Conservation (phyloP, 2,888 invertebrate species). For the Mimachlamys varia region DNA sequence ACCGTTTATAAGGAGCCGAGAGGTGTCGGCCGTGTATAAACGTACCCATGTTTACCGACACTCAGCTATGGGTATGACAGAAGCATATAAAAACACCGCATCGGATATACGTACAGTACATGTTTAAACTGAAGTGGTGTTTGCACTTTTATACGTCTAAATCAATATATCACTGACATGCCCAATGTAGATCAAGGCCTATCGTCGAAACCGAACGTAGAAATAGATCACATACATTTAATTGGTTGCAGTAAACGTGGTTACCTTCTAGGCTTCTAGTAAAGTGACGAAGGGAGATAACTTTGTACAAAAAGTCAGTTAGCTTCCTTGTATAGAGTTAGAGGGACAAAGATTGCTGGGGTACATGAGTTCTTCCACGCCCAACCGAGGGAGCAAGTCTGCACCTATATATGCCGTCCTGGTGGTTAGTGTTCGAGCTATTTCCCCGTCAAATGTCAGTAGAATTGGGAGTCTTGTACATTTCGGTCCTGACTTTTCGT, state of each 20-base stretch:
- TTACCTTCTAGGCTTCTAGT: no score
- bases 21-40: background rate
- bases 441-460: no score
- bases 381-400: no score
- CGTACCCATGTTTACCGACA: background rate
- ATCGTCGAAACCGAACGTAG: background rate
- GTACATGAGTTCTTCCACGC: background rate
- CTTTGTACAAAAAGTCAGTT: no score
- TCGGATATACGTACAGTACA: background rate
- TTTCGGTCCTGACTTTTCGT: no score
- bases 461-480: no score
- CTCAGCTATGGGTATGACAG: background rate
- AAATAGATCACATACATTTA: background rate
- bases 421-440: no score
- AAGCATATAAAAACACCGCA: background rate
- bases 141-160: slow-evolving; percentile 19
- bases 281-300: no score
- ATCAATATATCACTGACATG: slow-evolving; percentile 17
- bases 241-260: background rate
- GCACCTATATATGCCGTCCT: no score
- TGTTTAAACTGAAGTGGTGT: background rate
- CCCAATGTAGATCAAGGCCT: background rate
- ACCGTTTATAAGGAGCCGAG: background rate
- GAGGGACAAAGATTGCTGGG: background rate
- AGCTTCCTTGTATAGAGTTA: no score